Evolutionary conservation across 2,888 invertebrate species (phyloP).

Genomic region (Microctonus hyperodae): DNA sequence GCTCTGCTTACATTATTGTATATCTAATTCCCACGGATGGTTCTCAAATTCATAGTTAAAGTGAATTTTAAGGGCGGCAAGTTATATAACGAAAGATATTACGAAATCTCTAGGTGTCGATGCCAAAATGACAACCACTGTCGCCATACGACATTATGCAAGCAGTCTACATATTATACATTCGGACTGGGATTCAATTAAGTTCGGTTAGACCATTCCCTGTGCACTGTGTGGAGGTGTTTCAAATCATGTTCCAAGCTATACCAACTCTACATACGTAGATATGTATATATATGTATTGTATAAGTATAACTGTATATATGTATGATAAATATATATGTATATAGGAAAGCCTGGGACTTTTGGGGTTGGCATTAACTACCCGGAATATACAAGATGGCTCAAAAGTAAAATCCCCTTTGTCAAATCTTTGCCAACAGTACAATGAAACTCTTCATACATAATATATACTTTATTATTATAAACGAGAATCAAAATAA

Average conservation of each 20-base stretch:
- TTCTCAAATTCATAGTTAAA: slow-evolving; percentile 56
- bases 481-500: no score
- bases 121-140: slow-evolving; percentile 50
- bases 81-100: neutral
- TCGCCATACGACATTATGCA: slow-evolving; percentile 61
- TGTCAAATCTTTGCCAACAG: neutral
- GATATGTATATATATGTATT: neutral
- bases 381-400: slow-evolving; percentile 9
- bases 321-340: no score
- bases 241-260: slow-evolving; percentile 47
- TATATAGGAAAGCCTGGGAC: slow-evolving; percentile 5
- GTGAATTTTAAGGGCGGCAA: slow-evolving; percentile 20
- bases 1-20: slow-evolving; percentile 64
- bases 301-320: no score
- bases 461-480: neutral
- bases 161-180: slow-evolving; percentile 64
- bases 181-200: slow-evolving; percentile 64
- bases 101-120: slow-evolving; percentile 29
- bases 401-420: slow-evolving; percentile 2
- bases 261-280: slow-evolving; percentile 25
- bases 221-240: slow-evolving; percentile 41
- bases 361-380: slow-evolving; percentile 26
- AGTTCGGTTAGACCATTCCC: slow-evolving; percentile 60
- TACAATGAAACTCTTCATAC: slow-evolving; percentile 34
- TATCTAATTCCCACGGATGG: slow-evolving; percentile 62